Percentiles rank a stretch among this genome's conserved stretches.
These are phyloP conservation scores for Phrynosoma blainvillii DNA, from an alignment of 2,113 vertebrate species.

Conservation along the genomic window DNA sequence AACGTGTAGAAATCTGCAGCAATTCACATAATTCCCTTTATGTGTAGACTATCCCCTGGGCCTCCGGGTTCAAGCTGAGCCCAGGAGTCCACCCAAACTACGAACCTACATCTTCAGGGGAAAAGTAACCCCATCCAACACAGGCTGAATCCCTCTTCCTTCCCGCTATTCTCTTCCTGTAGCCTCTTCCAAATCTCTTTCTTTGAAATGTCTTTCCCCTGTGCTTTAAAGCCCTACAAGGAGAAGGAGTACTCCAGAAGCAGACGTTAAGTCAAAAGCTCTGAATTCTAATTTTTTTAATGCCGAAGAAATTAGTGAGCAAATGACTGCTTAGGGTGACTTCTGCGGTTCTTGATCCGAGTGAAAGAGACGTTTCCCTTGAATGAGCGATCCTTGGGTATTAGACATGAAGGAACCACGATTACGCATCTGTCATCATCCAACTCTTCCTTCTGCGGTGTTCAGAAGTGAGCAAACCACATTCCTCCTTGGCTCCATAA, in stretches of 20 bases:
- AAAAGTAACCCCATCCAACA: too few relatives aligned
- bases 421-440: background rate
- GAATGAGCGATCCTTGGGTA: background rate
- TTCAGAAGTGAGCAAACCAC: slow-evolving; percentile 10
- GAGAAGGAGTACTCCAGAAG: background rate
- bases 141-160: too few relatives aligned
- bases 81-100: too few relatives aligned
- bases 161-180: too few relatives aligned
- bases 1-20: too few relatives aligned
- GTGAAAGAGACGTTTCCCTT: background rate
- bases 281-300: slow-evolving; percentile 17
- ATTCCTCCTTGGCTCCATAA: slow-evolving; percentile 15
- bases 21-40: too few relatives aligned
- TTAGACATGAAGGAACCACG: slow-evolving; percentile 21
- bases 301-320: background rate
- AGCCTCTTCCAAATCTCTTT: background rate
- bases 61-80: too few relatives aligned
- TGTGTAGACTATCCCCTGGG: too few relatives aligned
- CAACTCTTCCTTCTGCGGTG: background rate
- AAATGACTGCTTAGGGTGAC: slow-evolving; percentile 1
- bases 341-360: background rate
- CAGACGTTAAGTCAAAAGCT: background rate
- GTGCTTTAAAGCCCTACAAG: background rate
- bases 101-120: too few relatives aligned
- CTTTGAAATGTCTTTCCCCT: background rate